A percentile compares a stretch with the other conserved stretches of the same genome.
These are phyloP conservation scores for Amphiprion clarkii DNA, from an alignment of 2,797 vertebrate genomes.

Conservation along the genomic window DNA sequence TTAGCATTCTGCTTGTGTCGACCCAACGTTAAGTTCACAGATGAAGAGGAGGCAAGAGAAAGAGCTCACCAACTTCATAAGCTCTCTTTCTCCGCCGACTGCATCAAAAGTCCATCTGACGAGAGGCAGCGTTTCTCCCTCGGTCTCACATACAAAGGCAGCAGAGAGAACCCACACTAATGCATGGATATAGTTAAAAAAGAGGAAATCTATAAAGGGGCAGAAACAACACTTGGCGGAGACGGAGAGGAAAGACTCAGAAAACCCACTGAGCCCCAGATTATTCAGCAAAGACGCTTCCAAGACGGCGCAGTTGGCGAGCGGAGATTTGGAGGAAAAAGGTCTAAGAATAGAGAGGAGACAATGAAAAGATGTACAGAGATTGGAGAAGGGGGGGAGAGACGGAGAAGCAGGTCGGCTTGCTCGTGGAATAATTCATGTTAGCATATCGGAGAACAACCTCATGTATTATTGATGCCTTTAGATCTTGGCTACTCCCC, in stretches of 20 bases:
- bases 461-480: slow-evolving; percentile 68
- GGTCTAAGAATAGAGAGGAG: slow-evolving; percentile 33
- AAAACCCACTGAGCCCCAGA: slow-evolving; percentile 57
- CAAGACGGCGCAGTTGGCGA: slow-evolving; percentile 28
- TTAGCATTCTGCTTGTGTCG: background rate
- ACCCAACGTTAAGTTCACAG: slow-evolving; percentile 17
- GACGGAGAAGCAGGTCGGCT: slow-evolving; percentile 39
- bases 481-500: slow-evolving; percentile 49
- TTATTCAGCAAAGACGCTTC: slow-evolving; percentile 60
- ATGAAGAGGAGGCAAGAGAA: slow-evolving; percentile 16
- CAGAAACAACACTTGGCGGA: slow-evolving; percentile 20
- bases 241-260: slow-evolving; percentile 27
- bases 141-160: slow-evolving; percentile 38
- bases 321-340: slow-evolving; percentile 38
- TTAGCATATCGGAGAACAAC: slow-evolving; percentile 71
- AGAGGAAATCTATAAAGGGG: slow-evolving; percentile 58
- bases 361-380: slow-evolving; percentile 21
- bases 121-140: slow-evolving; percentile 31
- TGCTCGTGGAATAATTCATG: slow-evolving; percentile 71
- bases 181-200: slow-evolving; percentile 57
- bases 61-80: slow-evolving; percentile 32
- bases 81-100: slow-evolving; percentile 20
- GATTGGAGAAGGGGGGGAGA: background rate
- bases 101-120: slow-evolving; percentile 59
- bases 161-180: slow-evolving; percentile 51